Conservation (phyloP, 2,113 vertebrate species). For the Scytalopus superciliaris region DNA sequence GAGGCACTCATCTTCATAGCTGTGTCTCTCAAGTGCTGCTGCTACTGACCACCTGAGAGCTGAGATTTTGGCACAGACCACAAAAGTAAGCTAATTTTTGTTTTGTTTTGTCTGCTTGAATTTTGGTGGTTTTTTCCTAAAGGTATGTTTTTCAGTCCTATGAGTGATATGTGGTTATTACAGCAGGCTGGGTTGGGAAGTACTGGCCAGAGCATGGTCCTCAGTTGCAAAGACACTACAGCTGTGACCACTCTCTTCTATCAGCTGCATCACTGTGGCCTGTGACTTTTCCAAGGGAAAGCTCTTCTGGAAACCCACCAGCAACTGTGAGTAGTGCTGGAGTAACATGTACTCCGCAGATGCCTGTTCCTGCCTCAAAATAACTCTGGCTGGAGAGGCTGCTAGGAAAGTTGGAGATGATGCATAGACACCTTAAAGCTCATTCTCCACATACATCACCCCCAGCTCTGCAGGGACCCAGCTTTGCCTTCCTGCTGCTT, state of each 20-base stretch:
- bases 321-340: conserved; percentile 54
- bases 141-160: too few relatives aligned
- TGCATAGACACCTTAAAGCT: neutral
- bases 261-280: conserved; percentile 63
- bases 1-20: too few relatives aligned
- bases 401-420: too few relatives aligned
- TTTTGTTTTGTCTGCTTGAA: too few relatives aligned
- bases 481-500: neutral
- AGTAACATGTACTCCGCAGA: neutral
- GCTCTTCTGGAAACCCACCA: conserved; percentile 74
- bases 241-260: conserved; percentile 58
- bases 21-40: too few relatives aligned
- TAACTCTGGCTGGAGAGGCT: neutral
- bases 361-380: neutral
- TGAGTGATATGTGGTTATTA: too few relatives aligned
- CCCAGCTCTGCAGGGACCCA: neutral
- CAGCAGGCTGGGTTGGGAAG: too few relatives aligned
- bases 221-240: conserved; percentile 69
- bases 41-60: too few relatives aligned
- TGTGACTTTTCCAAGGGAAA: conserved; percentile 77
- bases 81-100: too few relatives aligned
- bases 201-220: neutral
- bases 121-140: too few relatives aligned
- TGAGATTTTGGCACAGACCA: too few relatives aligned
- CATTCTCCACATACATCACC: neutral